Evolutionary conservation across 2,888 invertebrate species (phyloP), one percentile per base, ranked within the genome.

Genomic region (Ametastegia equiseti): DNA sequence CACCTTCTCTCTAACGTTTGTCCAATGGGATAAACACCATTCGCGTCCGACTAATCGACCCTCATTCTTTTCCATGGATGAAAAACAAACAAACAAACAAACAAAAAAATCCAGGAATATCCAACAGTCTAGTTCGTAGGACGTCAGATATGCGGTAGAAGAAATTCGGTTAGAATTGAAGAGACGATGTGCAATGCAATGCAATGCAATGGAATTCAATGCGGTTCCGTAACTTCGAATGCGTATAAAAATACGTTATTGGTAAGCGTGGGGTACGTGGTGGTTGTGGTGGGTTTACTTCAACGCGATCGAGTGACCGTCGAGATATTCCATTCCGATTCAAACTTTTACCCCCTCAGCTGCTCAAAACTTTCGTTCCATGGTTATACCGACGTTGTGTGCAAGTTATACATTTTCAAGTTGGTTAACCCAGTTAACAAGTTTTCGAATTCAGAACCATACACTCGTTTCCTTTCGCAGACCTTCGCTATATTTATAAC

Each of bases 401-500:
- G 19, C 50, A 47, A 60, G 77, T 57, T 78, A 78, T 60, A 78
- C 39, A 78, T 78, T 78, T 78, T 78, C 77, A 78, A 78, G 60
- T 78, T 78, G 77, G 77, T 78, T 78, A 78, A 78, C 77, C 77
- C 77, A 78, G 77, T 78, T 78, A 78, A 60, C 77, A 78, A 78
- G 57, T 78, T 78, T 47, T 60, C 77, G 77, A 78, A 78, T 60
- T 78, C 42, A 60, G 60, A 73, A 50, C 50, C 27, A 71, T 71
- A 71, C 13, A 71, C 71, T 71, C 71, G 71, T 71, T 71, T 71
- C 71, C 71, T 71, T n/a, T 45, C 47, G 9, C 42, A 13, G 13
- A 47, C 45, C 71, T 71, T 30, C 47, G 71, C 71, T 47, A 47
- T 71, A 71, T 71, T 71, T 71, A 71, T 71, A 67, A 67, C 67